These are phyloP conservation scores for Phalacrocorax aristotelis DNA, from an alignment of 2,113 vertebrate genomes.

Conservation along the genomic window DNA sequence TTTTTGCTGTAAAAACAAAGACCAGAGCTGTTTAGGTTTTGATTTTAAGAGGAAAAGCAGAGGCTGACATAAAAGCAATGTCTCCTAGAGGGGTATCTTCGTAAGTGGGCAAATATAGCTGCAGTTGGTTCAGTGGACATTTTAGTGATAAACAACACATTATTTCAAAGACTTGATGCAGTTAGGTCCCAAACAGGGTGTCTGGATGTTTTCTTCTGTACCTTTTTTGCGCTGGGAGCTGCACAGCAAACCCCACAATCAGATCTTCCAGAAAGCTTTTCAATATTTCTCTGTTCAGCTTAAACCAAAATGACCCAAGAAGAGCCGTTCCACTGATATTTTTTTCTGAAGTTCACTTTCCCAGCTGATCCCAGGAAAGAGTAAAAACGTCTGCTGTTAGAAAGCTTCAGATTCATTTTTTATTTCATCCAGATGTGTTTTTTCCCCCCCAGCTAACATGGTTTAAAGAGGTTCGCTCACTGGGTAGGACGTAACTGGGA, in stretches of 20 bases:
- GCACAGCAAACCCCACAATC: not conserved
- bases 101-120: not conserved
- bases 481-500: not conserved
- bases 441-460: not conserved
- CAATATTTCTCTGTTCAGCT: not conserved
- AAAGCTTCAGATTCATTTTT: not conserved
- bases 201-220: not conserved
- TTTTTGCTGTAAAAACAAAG: not conserved
- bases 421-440: not conserved
- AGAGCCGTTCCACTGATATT: not conserved
- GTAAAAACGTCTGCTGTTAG: not conserved
- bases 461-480: not conserved
- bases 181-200: not conserved
- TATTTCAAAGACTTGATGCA: not conserved
- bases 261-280: not conserved
- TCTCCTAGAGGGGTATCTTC: not conserved
- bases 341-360: not conserved
- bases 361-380: not conserved
- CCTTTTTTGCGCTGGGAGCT: not conserved
- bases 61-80: fast-evolving
- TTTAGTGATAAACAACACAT: not conserved
- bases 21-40: not conserved
- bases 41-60: not conserved
- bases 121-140: not conserved
- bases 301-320: not conserved